phyloP scores from a whole-genome alignment of 1,140 invertebrate species.

The silkworm (Bombyx mori) region DNA sequence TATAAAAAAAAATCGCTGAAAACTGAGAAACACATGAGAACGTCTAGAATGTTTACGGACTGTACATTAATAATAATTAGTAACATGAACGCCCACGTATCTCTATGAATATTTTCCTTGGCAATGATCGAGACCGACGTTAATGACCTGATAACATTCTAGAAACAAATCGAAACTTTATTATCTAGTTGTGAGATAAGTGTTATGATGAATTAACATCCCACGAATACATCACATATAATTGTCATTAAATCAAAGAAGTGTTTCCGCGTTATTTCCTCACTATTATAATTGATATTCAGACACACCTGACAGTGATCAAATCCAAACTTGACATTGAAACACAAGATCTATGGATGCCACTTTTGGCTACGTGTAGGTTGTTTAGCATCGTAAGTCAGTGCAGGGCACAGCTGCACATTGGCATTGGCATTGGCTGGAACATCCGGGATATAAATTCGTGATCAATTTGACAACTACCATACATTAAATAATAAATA shows the following conservation, averaged over 20 bases:
- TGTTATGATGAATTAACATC: slow-evolving; percentile 18
- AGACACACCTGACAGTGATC: slow-evolving; percentile 4
- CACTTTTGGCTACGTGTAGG: slow-evolving; percentile 17
- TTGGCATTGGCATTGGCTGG: slow-evolving; percentile 9
- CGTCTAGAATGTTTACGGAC: not conserved
- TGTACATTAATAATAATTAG: not conserved
- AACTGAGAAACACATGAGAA: not conserved
- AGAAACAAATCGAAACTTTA: slow-evolving; percentile 33
- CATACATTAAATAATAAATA: too few species aligned
- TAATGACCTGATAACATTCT: slow-evolving; percentile 54
- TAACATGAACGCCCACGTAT: slow-evolving; percentile 21
- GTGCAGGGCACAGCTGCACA: slow-evolving; percentile 20
- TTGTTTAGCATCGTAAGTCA: slow-evolving; percentile 23
- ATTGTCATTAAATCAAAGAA: not conserved
- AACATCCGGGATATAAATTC: slow-evolving; percentile 3
- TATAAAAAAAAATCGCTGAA: not conserved
- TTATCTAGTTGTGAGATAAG: not conserved
- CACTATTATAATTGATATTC: slow-evolving; percentile 2
- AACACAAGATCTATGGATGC: slow-evolving; percentile 20
- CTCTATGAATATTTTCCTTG: slow-evolving; percentile 42
- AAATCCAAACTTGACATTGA: slow-evolving; percentile 21
- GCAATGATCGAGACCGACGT: slow-evolving; percentile 49
- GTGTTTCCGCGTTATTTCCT: not conserved
- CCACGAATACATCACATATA: not conserved
- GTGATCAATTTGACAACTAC: too few species aligned